phyloP scores from a whole-genome alignment of 2,113 vertebrate genomes.

The Hoplias malabaricus region DNA sequence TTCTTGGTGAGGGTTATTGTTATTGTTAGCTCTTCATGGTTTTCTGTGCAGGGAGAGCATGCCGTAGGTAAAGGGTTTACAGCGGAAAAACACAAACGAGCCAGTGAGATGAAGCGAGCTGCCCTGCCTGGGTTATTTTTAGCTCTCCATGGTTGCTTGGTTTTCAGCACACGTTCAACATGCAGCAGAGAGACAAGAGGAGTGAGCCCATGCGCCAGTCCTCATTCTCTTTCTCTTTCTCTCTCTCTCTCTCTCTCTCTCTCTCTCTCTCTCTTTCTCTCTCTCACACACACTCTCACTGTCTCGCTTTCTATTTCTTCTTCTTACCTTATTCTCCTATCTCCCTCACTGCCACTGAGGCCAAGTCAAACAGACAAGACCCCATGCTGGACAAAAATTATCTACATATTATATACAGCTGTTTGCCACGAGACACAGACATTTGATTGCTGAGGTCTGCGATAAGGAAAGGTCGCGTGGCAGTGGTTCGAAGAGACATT shows the following conservation, averaged over 20 bases:
- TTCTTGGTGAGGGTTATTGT: neutral
- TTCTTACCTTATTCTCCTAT: neutral
- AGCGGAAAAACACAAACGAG: constrained; percentile 15
- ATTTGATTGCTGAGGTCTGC: constrained; percentile 54
- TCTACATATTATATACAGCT: constrained; percentile 62
- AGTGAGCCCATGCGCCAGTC: constrained; percentile 52
- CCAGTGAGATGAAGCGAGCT: constrained; percentile 21
- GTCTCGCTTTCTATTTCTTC: constrained; percentile 21
- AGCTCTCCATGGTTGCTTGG: constrained; percentile 68
- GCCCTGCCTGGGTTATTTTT: constrained; percentile 69
- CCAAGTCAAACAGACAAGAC: constrained; percentile 44
- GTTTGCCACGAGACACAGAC: constrained; percentile 56
- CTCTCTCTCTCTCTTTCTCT: constrained; percentile 18
- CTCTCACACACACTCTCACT: neutral
- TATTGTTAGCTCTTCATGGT: constrained; percentile 55
- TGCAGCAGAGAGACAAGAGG: constrained; percentile 70
- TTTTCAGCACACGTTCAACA: constrained; percentile 74
- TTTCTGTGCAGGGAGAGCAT: constrained; percentile 43
- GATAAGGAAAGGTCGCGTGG: constrained; percentile 37
- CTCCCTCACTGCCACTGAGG: constrained; percentile 8
- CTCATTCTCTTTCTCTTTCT: constrained; percentile 23
- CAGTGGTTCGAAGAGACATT: constrained; percentile 49
- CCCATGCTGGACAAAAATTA: constrained; percentile 51
- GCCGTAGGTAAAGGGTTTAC: constrained; percentile 39
- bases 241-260: constrained; percentile 10